Percentiles rank a stretch among this genome's conserved stretches.
These are phyloP conservation scores for Tuberolachnus salignus DNA, from an alignment of 2,888 invertebrate species.

Conservation along the genomic window DNA sequence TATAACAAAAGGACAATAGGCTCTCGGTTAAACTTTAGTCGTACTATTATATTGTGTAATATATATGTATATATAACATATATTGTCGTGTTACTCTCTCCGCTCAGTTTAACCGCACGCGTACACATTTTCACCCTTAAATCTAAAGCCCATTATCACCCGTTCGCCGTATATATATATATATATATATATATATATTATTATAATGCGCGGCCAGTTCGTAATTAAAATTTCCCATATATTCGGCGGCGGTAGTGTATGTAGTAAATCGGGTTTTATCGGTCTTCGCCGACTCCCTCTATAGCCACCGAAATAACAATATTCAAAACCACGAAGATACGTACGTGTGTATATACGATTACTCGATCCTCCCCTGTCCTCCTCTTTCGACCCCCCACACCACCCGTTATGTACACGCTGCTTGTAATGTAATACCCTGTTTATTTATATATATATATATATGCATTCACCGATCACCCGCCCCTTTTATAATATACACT, in stretches of 20 bases:
- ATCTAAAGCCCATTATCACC: conserved; percentile 51
- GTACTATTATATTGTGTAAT: conserved; percentile 2
- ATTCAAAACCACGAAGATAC: conserved; percentile 50
- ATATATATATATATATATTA: too few species aligned
- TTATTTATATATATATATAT: background rate
- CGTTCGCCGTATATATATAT: background rate
- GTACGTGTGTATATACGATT: too few species aligned
- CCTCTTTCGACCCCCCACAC: background rate
- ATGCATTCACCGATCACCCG: background rate
- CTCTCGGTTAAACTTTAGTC: conserved; percentile 38
- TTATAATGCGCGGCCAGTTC: conserved; percentile 15
- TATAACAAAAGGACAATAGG: conserved; percentile 15
- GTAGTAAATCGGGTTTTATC: conserved; percentile 47
- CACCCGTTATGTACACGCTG: background rate
- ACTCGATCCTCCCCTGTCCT: background rate
- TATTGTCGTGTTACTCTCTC: conserved; percentile 18
- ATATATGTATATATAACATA: too few species aligned
- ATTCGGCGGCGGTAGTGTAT: conserved; percentile 2
- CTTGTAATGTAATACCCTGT: conserved; percentile 19
- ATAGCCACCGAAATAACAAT: background rate
- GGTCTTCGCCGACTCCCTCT: conserved; percentile 13
- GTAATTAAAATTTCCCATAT: conserved; percentile 54
- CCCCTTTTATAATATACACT: background rate
- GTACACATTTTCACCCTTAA: conserved; percentile 23
- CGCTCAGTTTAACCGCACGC: conserved; percentile 38